Evolutionary conservation across 2,113 vertebrate genomes (phyloP), one percentile per base, ranked within the genome.

Genomic region (Cryptotis parvus): DNA sequence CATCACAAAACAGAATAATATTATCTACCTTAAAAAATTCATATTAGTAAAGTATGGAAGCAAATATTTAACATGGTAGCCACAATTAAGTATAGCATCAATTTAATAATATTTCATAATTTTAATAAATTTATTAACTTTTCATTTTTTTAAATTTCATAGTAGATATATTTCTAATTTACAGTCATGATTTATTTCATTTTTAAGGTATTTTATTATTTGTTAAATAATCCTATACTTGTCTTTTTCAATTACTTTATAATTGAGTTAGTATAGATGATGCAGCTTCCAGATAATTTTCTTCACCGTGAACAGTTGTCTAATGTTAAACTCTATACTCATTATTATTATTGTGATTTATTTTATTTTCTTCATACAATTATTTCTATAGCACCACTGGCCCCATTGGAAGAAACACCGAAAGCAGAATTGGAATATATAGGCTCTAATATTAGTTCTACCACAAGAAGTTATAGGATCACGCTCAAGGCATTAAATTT

Each of bases 401-500:
- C 8, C 81, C 76, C 82, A 74, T 0, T 83, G 65, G 80, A 86
- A 78, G 91, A 82, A 78, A 14, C 72, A 84, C 29, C 76, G 84
- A 43, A 49, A 84, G 39, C 15, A 86, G 65, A 83, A 72, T 61
- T 66, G 35, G n/a, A 87, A 74, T 72, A 94, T 55, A 78, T 65
- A 20, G 31, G 7, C 74, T 93, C 31, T 74, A 75, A 93, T 83
- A 83, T 14, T 65, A 77, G 29, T 93, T 86, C 84, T 93, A 84
- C 70, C 61, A 52, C 72, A 73, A 76, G 55, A 74, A 78, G 70
- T 22, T 65, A 22, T 52, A 26, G 55, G 33, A 39, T 78, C 84
- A 68, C 0, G 0, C 65, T 45, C 35, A 74, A 78, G 5, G 24
- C 39, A 75, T 70, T 86, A 91, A 37, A 74, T 74, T 83, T 95